phyloP scores from a whole-genome alignment of 2,113 vertebrate species.

The Gymnocephalus cernua region DNA sequence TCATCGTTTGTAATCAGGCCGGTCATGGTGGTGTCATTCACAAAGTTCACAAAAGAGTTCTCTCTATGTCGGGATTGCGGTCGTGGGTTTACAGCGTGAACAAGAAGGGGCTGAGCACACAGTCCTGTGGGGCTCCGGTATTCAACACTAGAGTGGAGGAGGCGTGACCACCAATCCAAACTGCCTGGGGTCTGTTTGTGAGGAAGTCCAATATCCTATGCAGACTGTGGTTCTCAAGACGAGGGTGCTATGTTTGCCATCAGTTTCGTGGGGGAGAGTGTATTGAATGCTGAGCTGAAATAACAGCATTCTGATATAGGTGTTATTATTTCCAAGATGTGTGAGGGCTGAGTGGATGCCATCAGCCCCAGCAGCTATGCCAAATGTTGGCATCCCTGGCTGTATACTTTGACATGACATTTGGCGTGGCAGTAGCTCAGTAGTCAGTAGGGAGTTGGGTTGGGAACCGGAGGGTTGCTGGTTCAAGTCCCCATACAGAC shows the following conservation, averaged over 20 bases:
- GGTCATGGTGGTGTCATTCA: no score
- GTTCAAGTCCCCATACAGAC: no score
- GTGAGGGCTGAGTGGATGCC: no score
- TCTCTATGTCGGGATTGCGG: background rate
- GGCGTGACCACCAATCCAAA: background rate
- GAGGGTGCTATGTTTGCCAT: background rate
- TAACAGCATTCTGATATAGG: background rate
- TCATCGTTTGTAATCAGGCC: no score
- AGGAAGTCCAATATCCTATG: background rate
- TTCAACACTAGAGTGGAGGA: background rate
- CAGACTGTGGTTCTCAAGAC: background rate
- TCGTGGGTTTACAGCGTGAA: background rate
- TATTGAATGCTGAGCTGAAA: background rate
- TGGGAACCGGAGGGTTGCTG: no score
- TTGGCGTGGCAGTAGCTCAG: no score
- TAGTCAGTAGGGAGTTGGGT: no score
- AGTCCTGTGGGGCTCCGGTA: background rate
- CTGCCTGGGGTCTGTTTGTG: background rate
- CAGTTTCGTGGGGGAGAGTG: background rate
- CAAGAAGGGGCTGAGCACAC: background rate
- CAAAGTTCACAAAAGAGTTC: background rate
- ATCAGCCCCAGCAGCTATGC: background rate
- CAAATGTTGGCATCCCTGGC: no score
- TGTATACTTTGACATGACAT: no score
- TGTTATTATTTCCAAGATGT: no score